Conservation (phyloP, 35 echinoderm and acorn worm genomes). For the Lytechinus variegatus region DNA sequence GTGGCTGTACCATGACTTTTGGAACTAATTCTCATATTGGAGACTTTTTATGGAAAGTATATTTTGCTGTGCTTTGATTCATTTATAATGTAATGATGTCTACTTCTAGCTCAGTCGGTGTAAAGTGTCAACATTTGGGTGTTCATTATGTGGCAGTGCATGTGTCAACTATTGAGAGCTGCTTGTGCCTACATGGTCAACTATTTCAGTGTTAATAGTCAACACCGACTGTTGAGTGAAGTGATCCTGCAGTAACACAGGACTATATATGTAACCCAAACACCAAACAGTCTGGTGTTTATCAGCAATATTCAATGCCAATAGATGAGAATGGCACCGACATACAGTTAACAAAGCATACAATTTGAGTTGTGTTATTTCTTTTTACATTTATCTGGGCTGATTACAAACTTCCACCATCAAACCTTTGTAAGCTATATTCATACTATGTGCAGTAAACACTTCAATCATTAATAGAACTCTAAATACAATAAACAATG, state of each 20-base stretch:
- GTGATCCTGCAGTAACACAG: neutral
- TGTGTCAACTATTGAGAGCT: too few relatives aligned
- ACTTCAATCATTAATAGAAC: neutral
- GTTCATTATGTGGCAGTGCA: too few relatives aligned
- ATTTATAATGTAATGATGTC: too few relatives aligned
- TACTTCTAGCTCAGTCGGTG: too few relatives aligned
- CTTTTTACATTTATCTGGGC: neutral
- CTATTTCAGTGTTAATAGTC: too few relatives aligned
- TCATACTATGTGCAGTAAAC: neutral
- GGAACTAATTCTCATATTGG: too few relatives aligned
- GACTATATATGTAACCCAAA: neutral
- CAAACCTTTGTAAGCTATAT: neutral
- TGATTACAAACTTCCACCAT: neutral
- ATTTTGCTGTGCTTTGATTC: too few relatives aligned
- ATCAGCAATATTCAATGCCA: neutral
- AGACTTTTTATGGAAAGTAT: too few relatives aligned
- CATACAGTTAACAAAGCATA: neutral
- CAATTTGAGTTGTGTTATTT: neutral
- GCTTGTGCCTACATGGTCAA: too few relatives aligned
- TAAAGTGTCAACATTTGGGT: too few relatives aligned
- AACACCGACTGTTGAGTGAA: neutral
- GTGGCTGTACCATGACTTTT: too few relatives aligned
- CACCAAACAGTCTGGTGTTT: neutral
- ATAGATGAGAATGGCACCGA: neutral
- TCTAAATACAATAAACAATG: neutral